Evolutionary conservation across 30 jellyfish, hydroid and myxozoan genomes (phyloP).

Genomic region (Hydractinia symbiolongicarpus): DNA sequence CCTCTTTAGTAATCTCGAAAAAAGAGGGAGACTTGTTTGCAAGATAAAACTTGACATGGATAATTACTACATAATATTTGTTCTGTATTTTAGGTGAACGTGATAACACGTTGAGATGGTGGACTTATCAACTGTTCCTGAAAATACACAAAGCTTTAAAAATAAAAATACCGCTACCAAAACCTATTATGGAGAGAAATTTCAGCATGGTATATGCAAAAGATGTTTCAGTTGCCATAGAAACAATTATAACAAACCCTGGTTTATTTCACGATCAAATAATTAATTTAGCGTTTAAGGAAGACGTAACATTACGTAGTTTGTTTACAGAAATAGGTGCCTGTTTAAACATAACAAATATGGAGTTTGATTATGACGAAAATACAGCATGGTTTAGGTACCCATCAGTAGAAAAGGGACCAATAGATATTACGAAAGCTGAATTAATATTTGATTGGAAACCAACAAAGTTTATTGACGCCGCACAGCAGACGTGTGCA

Average conservation of each 20-base stretch:
- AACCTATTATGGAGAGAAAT: conserved; percentile 38
- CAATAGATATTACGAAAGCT: conserved; percentile 57
- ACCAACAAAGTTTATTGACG: conserved; percentile 52
- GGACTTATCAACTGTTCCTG: conserved; percentile 83
- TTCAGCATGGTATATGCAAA: conserved; percentile 79
- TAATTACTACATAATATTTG: too few species aligned
- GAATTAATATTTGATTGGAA: conserved; percentile 41
- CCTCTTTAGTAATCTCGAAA: too few species aligned
- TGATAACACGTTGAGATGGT: conserved; percentile 76
- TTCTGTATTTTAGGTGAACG: conserved; percentile 40
- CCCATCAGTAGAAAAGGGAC: conserved; percentile 75
- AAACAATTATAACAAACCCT: conserved; percentile 22
- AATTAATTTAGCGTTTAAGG: conserved; percentile 70
- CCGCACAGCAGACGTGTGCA: conserved; percentile 54
- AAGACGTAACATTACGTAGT: conserved; percentile 41
- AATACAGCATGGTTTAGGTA: conserved; percentile 78
- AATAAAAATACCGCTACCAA: conserved; percentile 68
- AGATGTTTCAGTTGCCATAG: conserved; percentile 68
- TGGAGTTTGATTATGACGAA: conserved; percentile 38
- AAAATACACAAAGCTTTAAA: conserved; percentile 59
- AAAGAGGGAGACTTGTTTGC: too few species aligned
- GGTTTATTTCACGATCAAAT: conserved; percentile 39
- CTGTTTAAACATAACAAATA: conserved; percentile 25
- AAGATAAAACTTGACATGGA: too few species aligned
- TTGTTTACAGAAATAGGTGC: conserved; percentile 33